Base-by-base conservation (phyloP, 2,113 vertebrate genomes). In the Stigmatopora argus region DNA sequence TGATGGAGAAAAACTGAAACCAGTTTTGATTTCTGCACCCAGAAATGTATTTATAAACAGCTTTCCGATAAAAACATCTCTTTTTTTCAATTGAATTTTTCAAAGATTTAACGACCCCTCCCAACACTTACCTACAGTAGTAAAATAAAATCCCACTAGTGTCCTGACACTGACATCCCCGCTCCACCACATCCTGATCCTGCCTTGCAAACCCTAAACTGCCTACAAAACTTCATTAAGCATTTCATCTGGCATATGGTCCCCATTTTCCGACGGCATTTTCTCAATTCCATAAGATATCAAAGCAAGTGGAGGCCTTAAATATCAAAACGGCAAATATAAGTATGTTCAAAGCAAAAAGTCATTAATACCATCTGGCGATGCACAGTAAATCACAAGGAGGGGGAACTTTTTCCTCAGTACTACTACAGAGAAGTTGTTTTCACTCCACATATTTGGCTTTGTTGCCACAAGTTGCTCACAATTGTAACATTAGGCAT, bases 281-380 rank as follows among this genome's bases (percentile, higher is more conserved):
- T 93, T 64, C 92, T 94, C 89, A 94, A 95, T 95, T 95, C 91
- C 93, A 94, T 93, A 92, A 67, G 67, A 92, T 91, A 94, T 96
- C 93, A 95, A 96, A 98, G 93, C 90, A 85, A 86, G 89, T 83
- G 89, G 92, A 86, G 90, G 82, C 91, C 93, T 92, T 92, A 92
- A 93, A 85, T 81, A 73, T 74, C 92, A 93, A 91, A 72, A 92
- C 92, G 94, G 93, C 90, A 93, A 94, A 92, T 90, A 92, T 92
- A 19, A 87, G 90, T 90, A 92, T 87, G 92, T 91, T 91, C 85
- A 90, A 92, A 93, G 92, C 91, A 92, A 92, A 92, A 89, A 90
- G 90, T 92, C 93, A 96, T 94, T 93, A 89, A 93, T 92, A 88
- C 92, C 91, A 92, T 89, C 91, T 93, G 93, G 88, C 85, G 91